Base-by-base conservation (phyloP, 2,888 invertebrate species). In the Steromphala cineraria region DNA sequence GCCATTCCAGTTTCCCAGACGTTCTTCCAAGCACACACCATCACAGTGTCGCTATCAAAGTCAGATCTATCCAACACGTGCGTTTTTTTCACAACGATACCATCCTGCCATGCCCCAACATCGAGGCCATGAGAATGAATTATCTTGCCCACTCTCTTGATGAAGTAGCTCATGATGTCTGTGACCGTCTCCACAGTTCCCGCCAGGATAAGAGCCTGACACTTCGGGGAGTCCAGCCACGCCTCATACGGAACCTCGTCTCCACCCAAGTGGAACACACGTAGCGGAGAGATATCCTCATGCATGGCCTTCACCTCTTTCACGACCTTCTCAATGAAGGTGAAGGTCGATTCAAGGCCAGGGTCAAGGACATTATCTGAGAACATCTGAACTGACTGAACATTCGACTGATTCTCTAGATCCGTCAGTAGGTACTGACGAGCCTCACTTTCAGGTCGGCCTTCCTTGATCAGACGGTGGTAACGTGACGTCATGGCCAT, bases 291-390 rank as follows among this genome's bases (percentile, higher is more conserved):
- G 19, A 90, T 87, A 67, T 87, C 87, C 24, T 87, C 80, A 78
- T 91, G 90, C 85, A 91, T 78, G 17, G 85, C 84, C 53, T 88
- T 86, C 13, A 91, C 62, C 71, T 89, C 90, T 7, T 67, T 76
- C 10, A 92, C 86, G 19, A 93, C 87, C 80, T 91, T 90, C 56
- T 90, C 86, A 13, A 92, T 85, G 80, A 93, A 93, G 24, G 78
- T 83, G 81, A 89, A 92, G 0, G 91, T 90, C 3, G 91, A 90
- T 55, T 90, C 89, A 28, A 92, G 79, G 36, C 92, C 92, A 0
- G 92, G 92, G 82, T 93, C 91, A 85, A 93, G 90, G 28, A 91
- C 88, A 82, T 92, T 92, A 75, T 91, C 91, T 2, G 84, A 85
- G 81, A 89, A 91, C 88, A 90, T 89, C 81, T 92, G 92, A n/a